phyloP scores from a whole-genome alignment of 30 jellyfish, hydroid and myxozoan species.

The Hydra vulgaris region DNA sequence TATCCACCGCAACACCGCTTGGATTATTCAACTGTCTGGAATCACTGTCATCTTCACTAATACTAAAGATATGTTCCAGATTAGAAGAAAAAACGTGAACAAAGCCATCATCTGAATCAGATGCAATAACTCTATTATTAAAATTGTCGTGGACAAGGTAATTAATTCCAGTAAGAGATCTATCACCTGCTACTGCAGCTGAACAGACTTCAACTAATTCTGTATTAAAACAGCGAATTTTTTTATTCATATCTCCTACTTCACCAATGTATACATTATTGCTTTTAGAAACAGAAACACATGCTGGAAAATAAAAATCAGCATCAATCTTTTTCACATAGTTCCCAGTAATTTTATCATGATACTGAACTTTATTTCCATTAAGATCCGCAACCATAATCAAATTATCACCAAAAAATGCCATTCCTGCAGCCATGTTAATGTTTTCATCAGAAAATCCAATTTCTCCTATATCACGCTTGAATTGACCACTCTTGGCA shows the following conservation, averaged over 20 bases:
- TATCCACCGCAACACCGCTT: conserved; percentile 40
- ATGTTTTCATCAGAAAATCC: conserved; percentile 56
- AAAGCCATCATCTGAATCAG: conserved; percentile 38
- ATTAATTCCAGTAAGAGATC: conserved; percentile 28
- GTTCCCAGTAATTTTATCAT: background rate
- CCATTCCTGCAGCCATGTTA: conserved; percentile 51
- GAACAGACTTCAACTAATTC: background rate
- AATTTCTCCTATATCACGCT: conserved; percentile 34
- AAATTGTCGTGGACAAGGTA: conserved; percentile 36
- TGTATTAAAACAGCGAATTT: conserved; percentile 2
- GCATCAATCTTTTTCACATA: background rate
- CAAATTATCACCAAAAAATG: conserved; percentile 22
- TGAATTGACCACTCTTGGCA: conserved; percentile 30
- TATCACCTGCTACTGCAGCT: background rate
- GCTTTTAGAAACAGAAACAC: background rate
- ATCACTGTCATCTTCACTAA: conserved; percentile 21
- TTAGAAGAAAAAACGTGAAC: conserved; percentile 28
- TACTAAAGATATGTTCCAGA: background rate
- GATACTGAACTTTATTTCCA: conserved; percentile 5
- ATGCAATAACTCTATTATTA: conserved; percentile 33
- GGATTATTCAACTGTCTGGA: conserved; percentile 25
- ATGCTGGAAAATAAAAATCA: background rate
- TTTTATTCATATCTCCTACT: background rate
- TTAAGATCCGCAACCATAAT: background rate
- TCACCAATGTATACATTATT: background rate